Evolutionary conservation across 30 jellyfish, hydroid and myxozoan genomes (phyloP).

Genomic region (Pseudorhiza aurosa): DNA sequence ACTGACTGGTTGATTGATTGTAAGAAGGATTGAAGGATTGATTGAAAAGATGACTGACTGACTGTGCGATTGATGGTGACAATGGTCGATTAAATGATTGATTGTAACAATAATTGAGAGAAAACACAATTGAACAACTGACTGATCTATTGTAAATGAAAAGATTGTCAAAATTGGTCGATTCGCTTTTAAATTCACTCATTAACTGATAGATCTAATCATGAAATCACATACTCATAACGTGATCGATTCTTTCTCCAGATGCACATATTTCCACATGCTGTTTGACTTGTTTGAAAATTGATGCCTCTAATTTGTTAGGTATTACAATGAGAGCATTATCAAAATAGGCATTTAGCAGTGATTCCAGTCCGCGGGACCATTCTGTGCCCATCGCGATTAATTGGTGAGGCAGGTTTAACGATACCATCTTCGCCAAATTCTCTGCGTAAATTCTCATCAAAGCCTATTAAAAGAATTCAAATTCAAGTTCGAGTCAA

Average conservation of each 20-base stretch:
- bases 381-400: constrained; percentile 83
- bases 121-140: too few species aligned
- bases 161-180: too few species aligned
- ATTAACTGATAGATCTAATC: background rate
- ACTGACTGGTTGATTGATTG: too few species aligned
- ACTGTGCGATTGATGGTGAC: too few species aligned
- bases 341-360: constrained; percentile 59
- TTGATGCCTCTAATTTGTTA: constrained; percentile 80
- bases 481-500: too few species aligned
- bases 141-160: too few species aligned
- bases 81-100: too few species aligned
- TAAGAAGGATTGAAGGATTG: too few species aligned
- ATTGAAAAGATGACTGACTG: too few species aligned
- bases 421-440: constrained; percentile 17
- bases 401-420: constrained; percentile 65
- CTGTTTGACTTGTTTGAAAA: constrained; percentile 68
- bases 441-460: constrained; percentile 65
- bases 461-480: background rate
- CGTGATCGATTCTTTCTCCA: constrained; percentile 54
- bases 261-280: constrained; percentile 72
- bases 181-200: too few species aligned
- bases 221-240: constrained; percentile 64
- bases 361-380: constrained; percentile 74
- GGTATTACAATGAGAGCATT: constrained; percentile 69
- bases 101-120: too few species aligned